Evolutionary conservation across 2,113 vertebrate genomes (phyloP), one percentile per base, ranked within the genome.

Genomic region (Phyllostomus hastatus): DNA sequence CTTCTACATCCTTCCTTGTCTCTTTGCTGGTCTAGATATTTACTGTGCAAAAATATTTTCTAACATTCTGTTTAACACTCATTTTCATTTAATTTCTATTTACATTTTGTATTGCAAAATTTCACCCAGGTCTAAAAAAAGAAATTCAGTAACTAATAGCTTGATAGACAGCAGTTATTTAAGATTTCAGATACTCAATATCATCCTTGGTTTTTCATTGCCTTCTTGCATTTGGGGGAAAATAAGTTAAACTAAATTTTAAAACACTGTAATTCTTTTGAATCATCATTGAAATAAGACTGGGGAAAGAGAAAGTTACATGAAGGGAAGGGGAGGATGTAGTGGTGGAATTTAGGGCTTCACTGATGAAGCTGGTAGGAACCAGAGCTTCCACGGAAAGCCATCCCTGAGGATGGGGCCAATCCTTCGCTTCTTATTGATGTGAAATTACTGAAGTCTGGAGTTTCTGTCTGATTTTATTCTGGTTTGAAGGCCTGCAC

Each of bases 11-110:
- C 22, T 72, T 52, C 33, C 22, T 69, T 52, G 41, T 85, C 38
- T 82, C 24, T 67, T 94, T 88, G 78, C 84, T 88, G 52, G 88
- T 96, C 95, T 91, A 96, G 43, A 26, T 81, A 96, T 88, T 97
- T 98, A 97, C 85, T 97, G 78, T 97, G 86, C 83, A 89, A 98
- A 95, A 97, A 87, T 82, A 94, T 95, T 98, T 98, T 97, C 96
- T 97, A 97, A 98, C 89, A 97, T 97, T 97, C 96, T 97, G 95
- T 93, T 98, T 96, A 96, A 95, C 92, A 96, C 97, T 98, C 97
- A 96, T 98, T 98, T 98, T 98, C 95, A 92, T 98, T 97, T 90
- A 95, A 97, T 96, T 98, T 98, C 96, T 97, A 97, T 97, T 98
- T 98, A 97, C 98, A 98, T 95, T 95, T 96, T 75, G 94, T 97